Base-by-base conservation (phyloP, 1,140 invertebrate species). In the Drosophila mauritiana region DNA sequence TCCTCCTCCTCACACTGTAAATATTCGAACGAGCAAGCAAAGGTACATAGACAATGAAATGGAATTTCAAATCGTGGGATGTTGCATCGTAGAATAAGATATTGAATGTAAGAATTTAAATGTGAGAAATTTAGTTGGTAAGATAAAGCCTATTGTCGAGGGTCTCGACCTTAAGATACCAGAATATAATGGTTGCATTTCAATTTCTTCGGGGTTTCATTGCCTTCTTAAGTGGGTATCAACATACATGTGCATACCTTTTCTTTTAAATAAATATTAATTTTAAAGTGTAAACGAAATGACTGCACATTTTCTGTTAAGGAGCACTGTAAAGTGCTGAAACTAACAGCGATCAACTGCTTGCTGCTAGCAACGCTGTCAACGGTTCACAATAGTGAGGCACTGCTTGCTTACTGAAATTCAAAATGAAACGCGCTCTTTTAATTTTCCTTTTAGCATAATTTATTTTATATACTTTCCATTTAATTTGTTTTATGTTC, bases 381-480 rank as follows among this genome's bases (percentile, higher is more conserved):
- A 31, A 11, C 25, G 8, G 25, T 5, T 45, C 25, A 57, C 15
- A 13, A 27, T 31, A 25, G 25, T 11, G 11, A 2, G 12, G 8
- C 22, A 61, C 58, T 62, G 49, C 58, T 62, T 61, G 8, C 11
- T 34, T 6, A 17, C 3, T 17, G 39, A n/a, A 15, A 49, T 15
- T 11, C 20, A 34, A 43, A 64, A 73, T 17, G 3, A 62, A 37
- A 55, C 13, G 6, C 31, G 55, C 55, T 74, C 63, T 78, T 78
- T 64, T 51, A 78, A 70, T 86, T 85, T 80, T 82, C 73, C 69
- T 64, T 86, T 86, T 88, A 86, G 83, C 83, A 86, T 86, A 86
- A 86, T 88, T 86, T 86, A 84, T 86, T 86, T 86, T 83, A 86
- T 86, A 88, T 86, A 86, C 83, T 85, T 86, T 85, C 73, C 83